phyloP scores from a whole-genome alignment of 2,113 vertebrate genomes.

The Pseudois nayaur region DNA sequence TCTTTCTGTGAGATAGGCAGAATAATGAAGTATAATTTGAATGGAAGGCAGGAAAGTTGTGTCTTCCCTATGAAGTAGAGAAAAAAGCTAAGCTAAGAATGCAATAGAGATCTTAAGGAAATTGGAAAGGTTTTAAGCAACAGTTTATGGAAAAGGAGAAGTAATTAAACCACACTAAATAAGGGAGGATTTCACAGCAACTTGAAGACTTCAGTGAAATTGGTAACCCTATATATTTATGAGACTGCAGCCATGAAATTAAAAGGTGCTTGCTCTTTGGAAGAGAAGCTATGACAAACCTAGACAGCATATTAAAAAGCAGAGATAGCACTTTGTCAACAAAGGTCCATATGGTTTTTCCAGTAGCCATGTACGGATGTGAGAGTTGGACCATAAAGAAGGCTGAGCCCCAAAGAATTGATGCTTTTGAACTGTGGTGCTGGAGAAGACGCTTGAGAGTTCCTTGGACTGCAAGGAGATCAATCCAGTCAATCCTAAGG shows the following conservation, averaged over 20 bases:
- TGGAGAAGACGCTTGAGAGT: not conserved
- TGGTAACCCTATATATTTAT: not conserved
- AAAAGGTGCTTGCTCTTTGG: not conserved
- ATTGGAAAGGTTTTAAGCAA: not conserved
- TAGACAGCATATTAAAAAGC: not conserved
- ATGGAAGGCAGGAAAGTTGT: not conserved
- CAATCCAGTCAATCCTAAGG: not conserved
- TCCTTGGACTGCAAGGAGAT: not conserved
- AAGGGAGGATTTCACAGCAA: not conserved
- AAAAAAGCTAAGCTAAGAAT: not conserved
- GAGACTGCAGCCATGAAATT: not conserved
- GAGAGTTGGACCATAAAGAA: not conserved
- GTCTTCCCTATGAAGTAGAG: not conserved
- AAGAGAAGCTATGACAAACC: not conserved
- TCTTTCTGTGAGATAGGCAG: not conserved
- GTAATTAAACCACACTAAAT: not conserved
- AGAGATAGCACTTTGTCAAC: not conserved
- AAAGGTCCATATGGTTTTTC: not conserved
- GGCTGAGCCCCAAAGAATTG: not conserved
- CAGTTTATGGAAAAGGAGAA: not conserved
- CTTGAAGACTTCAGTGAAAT: not conserved
- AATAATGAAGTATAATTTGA: not conserved
- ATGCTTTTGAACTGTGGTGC: not conserved
- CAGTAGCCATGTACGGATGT: not conserved
- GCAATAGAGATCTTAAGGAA: not conserved